Evolutionary conservation across 2,113 vertebrate genomes (phyloP), one percentile per base, ranked within the genome.

Genomic region (Clarias batrachus): DNA sequence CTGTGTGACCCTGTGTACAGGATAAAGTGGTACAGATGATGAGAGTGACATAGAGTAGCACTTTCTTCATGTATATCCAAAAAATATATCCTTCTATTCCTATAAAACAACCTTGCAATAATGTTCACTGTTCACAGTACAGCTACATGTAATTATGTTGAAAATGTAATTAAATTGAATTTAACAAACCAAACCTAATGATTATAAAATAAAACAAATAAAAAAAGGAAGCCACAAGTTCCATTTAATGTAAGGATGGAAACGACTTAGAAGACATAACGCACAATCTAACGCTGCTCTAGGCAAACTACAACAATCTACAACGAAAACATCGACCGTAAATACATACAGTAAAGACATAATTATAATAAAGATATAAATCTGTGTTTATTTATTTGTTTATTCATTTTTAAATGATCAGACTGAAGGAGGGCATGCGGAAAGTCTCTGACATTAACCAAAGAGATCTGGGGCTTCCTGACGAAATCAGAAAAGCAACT

Each of bases 401-500:
- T 59, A 19, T 59, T 14, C 14, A 4, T 59, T 73, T 41, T 23
- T 23, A 21, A 9, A 73, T 73, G 37, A 19, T 41, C 70, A 7
- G 48, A 48, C 3, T 41, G 33, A 19, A 73, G n/a, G 73, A 33
- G 59, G 62, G 73, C 1, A 11, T 41, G 19, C 23, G 66, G 81
- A 52, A 62, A 81, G 62, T 52, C 87, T 62, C 74, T 83, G 48
- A 87, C 84, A 14, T 81, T 76, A 89, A 54, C 77, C 80, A 86
- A 27, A 88, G 7, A 81, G 27, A 87, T 41, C 70, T 59, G 30
- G 48, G 57, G 52, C 30, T 71, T 86, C 62, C 85, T 25, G 56
- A 33, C 88, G 14, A 88, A 85, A 48, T 25, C 78, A 17, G 77
- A 83, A 41, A 71, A 81, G 74, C 57, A 21, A 81, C 82, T 85